Evolutionary conservation across 2,113 vertebrate species (phyloP), one percentile per base, ranked within the genome.

Genomic region (Prionailurus viverrinus): DNA sequence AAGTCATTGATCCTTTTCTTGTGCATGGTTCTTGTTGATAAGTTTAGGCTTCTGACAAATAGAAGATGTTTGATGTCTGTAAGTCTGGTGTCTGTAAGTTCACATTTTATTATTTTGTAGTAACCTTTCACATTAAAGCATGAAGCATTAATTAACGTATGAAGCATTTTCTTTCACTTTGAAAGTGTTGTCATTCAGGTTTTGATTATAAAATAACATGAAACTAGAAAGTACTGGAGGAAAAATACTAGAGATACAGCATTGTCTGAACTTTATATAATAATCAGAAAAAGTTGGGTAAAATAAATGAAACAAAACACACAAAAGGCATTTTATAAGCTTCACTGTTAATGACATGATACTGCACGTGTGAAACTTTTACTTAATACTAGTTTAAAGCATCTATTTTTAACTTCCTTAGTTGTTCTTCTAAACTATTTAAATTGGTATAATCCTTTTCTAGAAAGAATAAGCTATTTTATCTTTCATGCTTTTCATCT

Each of bases 381-480:
- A 71, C 92, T 96, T 96, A 94, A 94, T 95, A 71, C 92, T 16
- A 74, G 71, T 96, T 86, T 87, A 95, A 97, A 97, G 74, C 29
- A 80, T 97, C 95, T 96, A 69, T 89, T 92, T 98, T 98, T 94
- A 68, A 97, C 83, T 7, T 97, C 78, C 58, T 71, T 97, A 94
- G 45, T 27, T 97, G 53, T 93, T 83, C 11, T 96, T 98, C 95
- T 97, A 95, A 98, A 86, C 96, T 80, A 85, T 94, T 98, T 97
- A 95, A 97, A 97, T 96, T 96, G 90, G 48, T 90, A 36, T 89
- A 98, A 96, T 98, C 86, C 92, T 88, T 96, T 98, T 95, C 84
- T 97, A 8, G 88, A 95, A 97, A 91, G 33, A 98, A 97, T 95
- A 97, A 97, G 68, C 95, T 68, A 66, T 86, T 97, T 98, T 82